Conservation (phyloP, 2,797 vertebrate species). For the Mormyrops boulengeri region DNA sequence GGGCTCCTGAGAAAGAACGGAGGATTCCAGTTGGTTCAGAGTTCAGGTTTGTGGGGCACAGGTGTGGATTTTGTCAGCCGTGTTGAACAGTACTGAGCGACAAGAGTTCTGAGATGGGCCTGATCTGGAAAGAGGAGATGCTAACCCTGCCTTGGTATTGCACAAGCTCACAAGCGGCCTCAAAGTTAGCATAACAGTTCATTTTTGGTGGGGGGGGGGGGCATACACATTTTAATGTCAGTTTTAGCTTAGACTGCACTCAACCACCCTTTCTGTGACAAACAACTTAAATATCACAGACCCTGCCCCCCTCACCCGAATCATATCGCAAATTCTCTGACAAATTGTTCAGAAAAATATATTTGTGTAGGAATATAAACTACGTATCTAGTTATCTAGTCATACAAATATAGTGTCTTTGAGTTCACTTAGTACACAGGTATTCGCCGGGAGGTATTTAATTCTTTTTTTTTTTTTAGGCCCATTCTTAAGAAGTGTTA, state of each 20-base stretch:
- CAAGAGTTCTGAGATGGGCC: not conserved
- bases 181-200: not conserved
- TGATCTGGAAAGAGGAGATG: not conserved
- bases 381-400: slow-evolving; percentile 41
- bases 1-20: slow-evolving; percentile 56
- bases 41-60: slow-evolving; percentile 30
- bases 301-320: slow-evolving; percentile 17
- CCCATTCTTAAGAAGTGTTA: not conserved
- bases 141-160: not conserved
- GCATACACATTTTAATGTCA: not conserved
- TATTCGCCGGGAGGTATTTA: slow-evolving; percentile 16
- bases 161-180: slow-evolving; percentile 13
- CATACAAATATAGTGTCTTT: slow-evolving; percentile 54
- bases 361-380: slow-evolving; percentile 53
- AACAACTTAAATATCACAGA: not conserved
- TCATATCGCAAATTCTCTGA: slow-evolving; percentile 39
- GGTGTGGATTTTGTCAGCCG: not conserved
- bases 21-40: slow-evolving; percentile 51
- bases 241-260: not conserved
- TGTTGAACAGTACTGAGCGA: not conserved
- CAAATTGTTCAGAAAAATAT: slow-evolving; percentile 56
- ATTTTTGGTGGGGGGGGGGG: not conserved
- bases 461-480: not conserved
- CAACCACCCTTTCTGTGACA: not conserved
- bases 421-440: slow-evolving; percentile 47